A percentile compares a stretch with the other conserved stretches of the same genome.
Evolutionary conservation across 2,113 vertebrate species (phyloP).

Genomic region (Sisor rabdophorus): DNA sequence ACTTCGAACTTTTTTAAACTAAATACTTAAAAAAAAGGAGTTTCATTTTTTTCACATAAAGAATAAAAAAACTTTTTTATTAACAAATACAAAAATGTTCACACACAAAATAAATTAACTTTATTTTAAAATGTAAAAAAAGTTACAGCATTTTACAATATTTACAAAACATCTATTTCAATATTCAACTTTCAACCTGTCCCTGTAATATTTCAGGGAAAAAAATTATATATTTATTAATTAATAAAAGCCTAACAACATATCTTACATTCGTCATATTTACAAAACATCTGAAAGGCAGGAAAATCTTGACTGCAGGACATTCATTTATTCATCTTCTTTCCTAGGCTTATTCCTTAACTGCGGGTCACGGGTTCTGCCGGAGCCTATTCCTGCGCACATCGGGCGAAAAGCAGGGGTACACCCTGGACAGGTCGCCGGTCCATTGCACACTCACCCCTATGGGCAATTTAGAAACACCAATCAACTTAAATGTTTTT

Average conservation of each 20-base stretch:
- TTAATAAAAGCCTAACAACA: constrained; percentile 13
- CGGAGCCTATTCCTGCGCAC: too few species aligned
- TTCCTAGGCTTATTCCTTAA: too few species aligned
- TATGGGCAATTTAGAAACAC: too few species aligned
- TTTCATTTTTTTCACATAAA: not conserved
- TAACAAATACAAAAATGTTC: not conserved
- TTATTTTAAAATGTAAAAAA: constrained; percentile 47
- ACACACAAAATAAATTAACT: constrained; percentile 47
- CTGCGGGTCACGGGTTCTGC: too few species aligned
- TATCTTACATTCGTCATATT: not conserved
- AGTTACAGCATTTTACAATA: constrained; percentile 38
- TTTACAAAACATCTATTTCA: constrained; percentile 45
- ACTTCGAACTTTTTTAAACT: not conserved
- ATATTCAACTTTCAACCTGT: not conserved
- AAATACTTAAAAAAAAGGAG: not conserved
- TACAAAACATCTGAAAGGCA: not conserved
- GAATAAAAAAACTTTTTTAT: not conserved
- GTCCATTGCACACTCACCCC: too few species aligned
- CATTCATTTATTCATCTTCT: too few species aligned
- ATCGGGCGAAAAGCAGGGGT: too few species aligned
- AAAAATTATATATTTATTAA: not conserved
- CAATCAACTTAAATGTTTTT: too few species aligned
- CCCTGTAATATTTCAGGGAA: not conserved
- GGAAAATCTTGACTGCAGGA: constrained; percentile 8
- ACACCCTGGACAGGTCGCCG: too few species aligned